phyloP scores from a whole-genome alignment of 2,888 invertebrate genomes.

The Melinaea marsaeus region DNA sequence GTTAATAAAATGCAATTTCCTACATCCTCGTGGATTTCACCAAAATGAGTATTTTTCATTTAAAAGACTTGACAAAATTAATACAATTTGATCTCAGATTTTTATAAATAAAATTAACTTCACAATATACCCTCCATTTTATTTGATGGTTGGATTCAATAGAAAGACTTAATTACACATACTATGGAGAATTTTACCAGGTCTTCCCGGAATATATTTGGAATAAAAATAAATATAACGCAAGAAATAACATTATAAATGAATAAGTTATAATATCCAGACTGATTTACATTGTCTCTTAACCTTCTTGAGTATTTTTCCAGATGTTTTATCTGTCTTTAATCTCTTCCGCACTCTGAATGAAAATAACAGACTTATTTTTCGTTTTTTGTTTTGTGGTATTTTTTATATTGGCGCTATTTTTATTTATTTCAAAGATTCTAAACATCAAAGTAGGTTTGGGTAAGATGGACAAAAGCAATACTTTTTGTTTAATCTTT shows the following conservation, averaged over 20 bases:
- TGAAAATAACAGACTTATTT: conserved; percentile 1
- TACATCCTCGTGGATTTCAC: not conserved
- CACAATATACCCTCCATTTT: no score
- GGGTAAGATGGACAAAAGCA: not conserved
- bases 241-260: not conserved
- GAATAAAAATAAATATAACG: not conserved
- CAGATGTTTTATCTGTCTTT: conserved; percentile 1
- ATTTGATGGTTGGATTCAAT: no score
- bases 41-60: no score
- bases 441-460: not conserved
- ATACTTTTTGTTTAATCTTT: no score
- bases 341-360: conserved; percentile 6
- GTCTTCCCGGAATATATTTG: not conserved
- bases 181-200: not conserved
- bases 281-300: not conserved
- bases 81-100: no score
- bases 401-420: not conserved
- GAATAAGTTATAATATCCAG: not conserved
- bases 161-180: no score
- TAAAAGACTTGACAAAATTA: no score
- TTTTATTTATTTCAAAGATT: not conserved
- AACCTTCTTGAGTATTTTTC: conserved; percentile 1
- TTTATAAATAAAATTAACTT: no score
- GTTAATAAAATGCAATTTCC: conserved; percentile 1
- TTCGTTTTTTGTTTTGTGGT: not conserved